These are phyloP conservation scores for Volucella inanis DNA, from an alignment of 2,888 invertebrate species.

Conservation along the genomic window DNA sequence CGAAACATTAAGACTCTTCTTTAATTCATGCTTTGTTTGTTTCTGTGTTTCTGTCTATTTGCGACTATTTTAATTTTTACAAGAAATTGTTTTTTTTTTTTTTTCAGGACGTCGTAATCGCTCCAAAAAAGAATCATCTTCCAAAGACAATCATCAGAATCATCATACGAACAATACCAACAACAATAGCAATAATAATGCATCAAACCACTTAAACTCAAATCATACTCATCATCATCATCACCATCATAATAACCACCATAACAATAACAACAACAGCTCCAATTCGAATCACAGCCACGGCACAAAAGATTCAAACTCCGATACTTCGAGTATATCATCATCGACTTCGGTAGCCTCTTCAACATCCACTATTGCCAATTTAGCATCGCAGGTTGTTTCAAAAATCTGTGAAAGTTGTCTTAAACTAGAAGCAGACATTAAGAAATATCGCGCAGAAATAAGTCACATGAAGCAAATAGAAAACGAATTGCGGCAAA, in stretches of 20 bases:
- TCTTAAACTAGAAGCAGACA: constrained; percentile 82
- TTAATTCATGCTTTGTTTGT: background rate
- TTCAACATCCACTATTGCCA: constrained; percentile 80
- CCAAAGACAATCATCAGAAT: constrained; percentile 82
- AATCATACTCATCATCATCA: constrained; percentile 70
- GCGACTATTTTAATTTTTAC: background rate
- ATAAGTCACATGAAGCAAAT: constrained; percentile 83
- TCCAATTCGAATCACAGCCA: constrained; percentile 75
- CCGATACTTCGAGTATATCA: constrained; percentile 77
- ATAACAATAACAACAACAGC: constrained; percentile 55
- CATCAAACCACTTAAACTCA: constrained; percentile 68
- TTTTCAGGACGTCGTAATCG: constrained; percentile 82
- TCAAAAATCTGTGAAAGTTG: constrained; percentile 83
- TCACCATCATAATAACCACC: constrained; percentile 42
- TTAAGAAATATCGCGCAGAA: constrained; percentile 82
- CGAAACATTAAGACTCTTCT: background rate
- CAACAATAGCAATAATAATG: constrained; percentile 70
- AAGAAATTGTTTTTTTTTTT: constrained; percentile 33
- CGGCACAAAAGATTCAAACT: constrained; percentile 73
- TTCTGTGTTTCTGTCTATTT: background rate
- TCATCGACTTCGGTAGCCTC: constrained; percentile 80
- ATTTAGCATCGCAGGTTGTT: constrained; percentile 82
- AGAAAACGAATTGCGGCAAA: constrained; percentile 83
- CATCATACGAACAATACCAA: constrained; percentile 77
- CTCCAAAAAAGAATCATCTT: constrained; percentile 81